phyloP scores from a whole-genome alignment of 2,888 invertebrate species.

The Tubulanus polymorphus region DNA sequence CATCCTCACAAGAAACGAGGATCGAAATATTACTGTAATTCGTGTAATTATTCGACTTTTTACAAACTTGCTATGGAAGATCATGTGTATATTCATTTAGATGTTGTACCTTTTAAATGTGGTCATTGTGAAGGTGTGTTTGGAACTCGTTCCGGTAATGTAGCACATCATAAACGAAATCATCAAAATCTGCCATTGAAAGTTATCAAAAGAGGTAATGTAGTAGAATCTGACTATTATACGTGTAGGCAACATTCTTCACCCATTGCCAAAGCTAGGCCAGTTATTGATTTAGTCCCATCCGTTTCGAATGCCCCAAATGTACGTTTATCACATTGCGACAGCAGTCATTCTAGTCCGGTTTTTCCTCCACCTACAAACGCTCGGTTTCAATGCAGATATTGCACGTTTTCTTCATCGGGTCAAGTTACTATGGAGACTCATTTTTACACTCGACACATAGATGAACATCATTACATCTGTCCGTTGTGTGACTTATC shows the following conservation, averaged over 20 bases:
- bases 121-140: background rate
- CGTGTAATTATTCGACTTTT: background rate
- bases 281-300: no score
- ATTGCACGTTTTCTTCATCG: background rate
- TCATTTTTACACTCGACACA: background rate
- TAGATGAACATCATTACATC: background rate
- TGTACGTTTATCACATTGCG: no score
- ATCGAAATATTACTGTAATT: background rate
- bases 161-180: background rate
- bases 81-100: background rate
- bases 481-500: background rate
- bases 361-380: no score
- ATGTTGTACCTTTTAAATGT: background rate
- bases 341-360: no score
- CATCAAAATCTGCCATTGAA: background rate
- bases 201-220: background rate
- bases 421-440: background rate
- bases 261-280: no score
- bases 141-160: background rate
- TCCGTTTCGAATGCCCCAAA: no score
- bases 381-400: background rate
- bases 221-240: background rate
- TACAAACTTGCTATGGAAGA: background rate
- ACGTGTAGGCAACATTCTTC: background rate
- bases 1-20: background rate